Evolutionary conservation across 2,888 invertebrate genomes (phyloP), one percentile per base, ranked within the genome.

Genomic region (Lepidochrysops patricia): DNA sequence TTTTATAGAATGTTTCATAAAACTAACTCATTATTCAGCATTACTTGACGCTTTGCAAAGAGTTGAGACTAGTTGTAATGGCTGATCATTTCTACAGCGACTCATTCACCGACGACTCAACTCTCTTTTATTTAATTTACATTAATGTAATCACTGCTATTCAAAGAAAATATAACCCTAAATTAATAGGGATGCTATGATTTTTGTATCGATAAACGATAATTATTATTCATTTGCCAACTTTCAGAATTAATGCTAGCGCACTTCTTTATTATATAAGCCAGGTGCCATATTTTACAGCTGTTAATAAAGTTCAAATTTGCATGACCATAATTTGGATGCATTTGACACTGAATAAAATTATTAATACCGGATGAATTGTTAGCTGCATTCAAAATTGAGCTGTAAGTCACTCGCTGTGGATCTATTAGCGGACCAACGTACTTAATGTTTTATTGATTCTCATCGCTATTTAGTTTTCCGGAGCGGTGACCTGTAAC

Each of bases 401-500:
- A 27, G 13, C 27, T 13, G 13, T 50, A 25, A 50, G 29, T 32
- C 29, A 29, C 12, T 29, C 27, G 29, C 26, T 26, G 50, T 54
- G 27, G 32, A 54, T 32, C 54, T 32, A 54, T 54, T 54, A 54
- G 12, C 15, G 1, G 15, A 9, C 15, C 54, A 12, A 7, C 54
- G 29, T 54, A 54, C 32, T 27, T 13, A 62, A 59, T 49, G 56
- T 26, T 64, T 66, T 64, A 64, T 63, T 62, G 59, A 59, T 52
- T 59, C 34, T 34, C 49, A 50, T 34, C 34, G 49, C 26, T 59
- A 52, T 63, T 65, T 64, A 63, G 65, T 63, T 60, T 60, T 52
- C 60, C 43, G 62, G 61, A 57, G 58, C 64, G 35, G 60, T 59
- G 63, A 64, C 58, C 64, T 64, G 65, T 63, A 66, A 62, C 63